phyloP scores from a whole-genome alignment of 2,113 vertebrate genomes.

The Nipponia nippon region DNA sequence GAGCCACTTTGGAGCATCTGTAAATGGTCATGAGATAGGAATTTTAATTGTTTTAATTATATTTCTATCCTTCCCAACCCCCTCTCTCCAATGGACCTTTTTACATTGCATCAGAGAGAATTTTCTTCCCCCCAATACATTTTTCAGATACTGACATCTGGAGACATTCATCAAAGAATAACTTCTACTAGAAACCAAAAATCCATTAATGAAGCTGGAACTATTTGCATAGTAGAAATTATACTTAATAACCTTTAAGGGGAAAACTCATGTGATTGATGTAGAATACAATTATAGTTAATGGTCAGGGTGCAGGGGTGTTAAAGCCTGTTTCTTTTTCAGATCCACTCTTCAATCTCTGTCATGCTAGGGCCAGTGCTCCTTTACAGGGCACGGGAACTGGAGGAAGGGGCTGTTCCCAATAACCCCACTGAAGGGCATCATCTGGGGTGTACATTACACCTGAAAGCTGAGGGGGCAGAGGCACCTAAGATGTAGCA shows the following conservation, averaged over 20 bases:
- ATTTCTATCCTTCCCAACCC: constrained; percentile 1
- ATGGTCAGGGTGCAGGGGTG: constrained; percentile 45
- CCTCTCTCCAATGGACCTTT: not conserved
- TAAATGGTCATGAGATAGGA: constrained; percentile 62
- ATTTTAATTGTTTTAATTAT: constrained; percentile 69
- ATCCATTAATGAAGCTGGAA: constrained; percentile 65
- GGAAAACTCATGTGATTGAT: constrained; percentile 53
- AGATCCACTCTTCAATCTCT: not conserved
- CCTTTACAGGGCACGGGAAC: not conserved
- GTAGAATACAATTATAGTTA: constrained; percentile 59
- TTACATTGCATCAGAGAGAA: not conserved
- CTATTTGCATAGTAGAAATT: constrained; percentile 67
- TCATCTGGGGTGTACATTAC: fast-evolving
- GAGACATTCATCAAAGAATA: constrained; percentile 62
- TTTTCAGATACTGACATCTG: constrained; percentile 55
- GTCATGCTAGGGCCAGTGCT: not conserved
- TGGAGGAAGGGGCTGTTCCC: not conserved
- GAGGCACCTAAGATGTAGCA: not conserved
- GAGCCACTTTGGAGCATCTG: constrained; percentile 53
- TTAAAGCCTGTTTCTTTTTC: constrained; percentile 8
- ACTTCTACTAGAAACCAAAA: constrained; percentile 48
- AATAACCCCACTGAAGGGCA: not conserved
- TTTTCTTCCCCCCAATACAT: constrained; percentile 16
- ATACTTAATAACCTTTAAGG: constrained; percentile 65
- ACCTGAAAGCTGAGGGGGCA: not conserved